Evolutionary conservation across 53 echinoderm and acorn worm species (phyloP).

Genomic region (Holothuria leucospilota): DNA sequence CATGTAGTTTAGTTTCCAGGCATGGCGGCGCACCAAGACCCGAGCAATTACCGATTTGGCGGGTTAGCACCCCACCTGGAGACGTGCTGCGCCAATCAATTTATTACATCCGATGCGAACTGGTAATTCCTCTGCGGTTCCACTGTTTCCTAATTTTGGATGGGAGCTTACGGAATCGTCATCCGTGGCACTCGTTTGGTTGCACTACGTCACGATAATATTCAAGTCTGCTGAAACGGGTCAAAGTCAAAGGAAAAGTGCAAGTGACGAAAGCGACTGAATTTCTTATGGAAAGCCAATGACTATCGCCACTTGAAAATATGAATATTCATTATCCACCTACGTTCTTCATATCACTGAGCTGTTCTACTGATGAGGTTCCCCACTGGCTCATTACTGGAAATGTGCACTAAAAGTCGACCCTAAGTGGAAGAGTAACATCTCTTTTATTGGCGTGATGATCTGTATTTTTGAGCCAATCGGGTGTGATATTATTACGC

Average conservation of each 20-base stretch:
- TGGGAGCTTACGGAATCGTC: not conserved
- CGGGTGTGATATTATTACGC: constrained; percentile 34
- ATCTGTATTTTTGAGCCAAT: constrained; percentile 37
- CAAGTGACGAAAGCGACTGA: not conserved
- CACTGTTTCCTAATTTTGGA: constrained; percentile 5
- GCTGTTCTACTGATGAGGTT: not conserved
- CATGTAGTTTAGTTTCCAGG: not conserved
- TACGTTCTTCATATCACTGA: constrained; percentile 3
- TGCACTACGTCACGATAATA: not conserved
- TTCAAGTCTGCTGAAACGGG: too few species aligned
- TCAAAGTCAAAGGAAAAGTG: constrained; percentile 6
- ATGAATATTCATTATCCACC: constrained; percentile 28
- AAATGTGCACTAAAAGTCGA: constrained; percentile 6
- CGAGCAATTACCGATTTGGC: constrained; percentile 36
- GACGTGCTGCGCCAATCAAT: constrained; percentile 33
- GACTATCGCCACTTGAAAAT: not conserved
- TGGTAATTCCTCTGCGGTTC: constrained; percentile 13
- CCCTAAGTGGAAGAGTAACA: not conserved
- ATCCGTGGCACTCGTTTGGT: not conserved
- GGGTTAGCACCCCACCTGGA: constrained; percentile 15
- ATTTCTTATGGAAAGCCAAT: not conserved
- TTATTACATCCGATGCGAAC: constrained; percentile 44
- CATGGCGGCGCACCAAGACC: constrained; percentile 33
- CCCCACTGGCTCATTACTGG: constrained; percentile 15
- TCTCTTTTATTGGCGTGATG: constrained; percentile 26